phyloP scores from a whole-genome alignment of 2,113 vertebrate genomes.

The Stegostoma tigrinum region DNA sequence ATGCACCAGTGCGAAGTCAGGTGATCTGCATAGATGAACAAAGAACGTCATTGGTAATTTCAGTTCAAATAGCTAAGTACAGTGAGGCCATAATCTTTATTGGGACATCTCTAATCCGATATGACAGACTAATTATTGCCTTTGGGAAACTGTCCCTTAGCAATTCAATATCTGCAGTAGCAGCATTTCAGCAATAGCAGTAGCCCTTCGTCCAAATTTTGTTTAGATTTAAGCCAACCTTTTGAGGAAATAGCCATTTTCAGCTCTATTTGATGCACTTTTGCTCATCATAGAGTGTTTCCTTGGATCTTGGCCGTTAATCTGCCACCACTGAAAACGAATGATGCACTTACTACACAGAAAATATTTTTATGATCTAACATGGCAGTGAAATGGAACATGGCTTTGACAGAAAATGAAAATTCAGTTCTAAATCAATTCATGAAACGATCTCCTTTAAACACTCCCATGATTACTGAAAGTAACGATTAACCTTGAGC shows the following conservation, averaged over 20 bases:
- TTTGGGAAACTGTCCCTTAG: not conserved
- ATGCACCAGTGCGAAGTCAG: not conserved
- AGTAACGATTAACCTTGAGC: not conserved
- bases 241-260: not conserved
- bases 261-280: not conserved
- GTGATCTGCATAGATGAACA: not conserved
- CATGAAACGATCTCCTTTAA: not conserved
- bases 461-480: not conserved
- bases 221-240: too few relatives aligned
- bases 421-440: not conserved
- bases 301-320: not conserved
- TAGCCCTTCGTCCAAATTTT: not conserved
- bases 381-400: not conserved
- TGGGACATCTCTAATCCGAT: not conserved
- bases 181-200: not conserved
- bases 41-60: not conserved
- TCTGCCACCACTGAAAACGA: not conserved
- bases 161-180: not conserved
- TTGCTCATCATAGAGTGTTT: not conserved
- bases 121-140: not conserved
- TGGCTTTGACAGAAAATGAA: not conserved
- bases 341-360: not conserved
- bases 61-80: not conserved
- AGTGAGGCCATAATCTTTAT: not conserved
- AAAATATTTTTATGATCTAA: constrained; percentile 5